A percentile compares a stretch with the other conserved stretches of the same genome.
Evolutionary conservation across 2,797 vertebrate species (phyloP).

Genomic region (Danio choprae): DNA sequence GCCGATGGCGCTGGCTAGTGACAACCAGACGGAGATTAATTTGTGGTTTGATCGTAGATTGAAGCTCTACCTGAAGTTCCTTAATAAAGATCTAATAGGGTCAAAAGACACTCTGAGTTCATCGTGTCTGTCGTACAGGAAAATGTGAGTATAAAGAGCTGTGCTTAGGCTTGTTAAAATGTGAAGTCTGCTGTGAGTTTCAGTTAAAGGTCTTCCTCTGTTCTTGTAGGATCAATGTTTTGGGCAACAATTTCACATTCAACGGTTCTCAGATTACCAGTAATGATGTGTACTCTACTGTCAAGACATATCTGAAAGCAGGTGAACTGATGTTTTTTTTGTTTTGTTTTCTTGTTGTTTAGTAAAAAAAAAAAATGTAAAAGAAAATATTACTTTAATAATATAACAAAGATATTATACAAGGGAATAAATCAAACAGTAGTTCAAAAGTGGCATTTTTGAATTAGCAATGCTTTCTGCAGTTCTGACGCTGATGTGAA

Average conservation of each 20-base stretch:
- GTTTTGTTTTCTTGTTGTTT: background rate
- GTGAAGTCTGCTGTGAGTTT: background rate
- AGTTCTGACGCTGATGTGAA: too few relatives aligned
- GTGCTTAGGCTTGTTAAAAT: background rate
- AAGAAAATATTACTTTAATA: too few relatives aligned
- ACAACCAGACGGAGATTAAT: conserved; percentile 35
- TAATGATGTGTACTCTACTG: conserved; percentile 28
- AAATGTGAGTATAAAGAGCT: conserved; percentile 34
- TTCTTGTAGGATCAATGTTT: conserved; percentile 41
- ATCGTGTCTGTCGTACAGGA: conserved; percentile 48
- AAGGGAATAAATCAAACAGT: too few relatives aligned
- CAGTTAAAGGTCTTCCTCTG: background rate
- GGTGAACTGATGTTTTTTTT: conserved; percentile 22
- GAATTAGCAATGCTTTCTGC: too few relatives aligned
- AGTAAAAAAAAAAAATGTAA: too few relatives aligned
- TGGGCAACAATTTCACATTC: conserved; percentile 33
- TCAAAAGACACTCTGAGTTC: conserved; percentile 44
- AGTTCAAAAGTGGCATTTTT: too few relatives aligned
- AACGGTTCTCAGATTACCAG: conserved; percentile 26
- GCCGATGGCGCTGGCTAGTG: conserved; percentile 38
- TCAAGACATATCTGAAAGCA: conserved; percentile 52
- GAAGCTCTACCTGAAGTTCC: conserved; percentile 42
- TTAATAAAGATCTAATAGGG: conserved; percentile 32
- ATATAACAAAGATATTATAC: too few relatives aligned
- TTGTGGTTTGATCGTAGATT: conserved; percentile 51